phyloP scores from a whole-genome alignment of 2,888 invertebrate genomes.

The Disparrhopalites patrizii region DNA sequence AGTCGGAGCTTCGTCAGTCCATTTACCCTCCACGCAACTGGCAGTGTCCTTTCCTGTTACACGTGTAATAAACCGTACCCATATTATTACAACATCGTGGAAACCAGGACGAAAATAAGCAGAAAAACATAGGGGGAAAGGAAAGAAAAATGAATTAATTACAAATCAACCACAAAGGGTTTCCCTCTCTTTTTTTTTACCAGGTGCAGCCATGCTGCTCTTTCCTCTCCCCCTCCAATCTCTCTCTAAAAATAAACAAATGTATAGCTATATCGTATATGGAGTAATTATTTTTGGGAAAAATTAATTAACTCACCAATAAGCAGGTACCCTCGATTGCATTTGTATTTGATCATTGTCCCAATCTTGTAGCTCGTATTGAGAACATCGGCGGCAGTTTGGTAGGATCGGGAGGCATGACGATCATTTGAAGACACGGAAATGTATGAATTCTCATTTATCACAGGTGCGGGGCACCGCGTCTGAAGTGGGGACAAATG shows the following conservation, averaged over 20 bases:
- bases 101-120: too few relatives aligned
- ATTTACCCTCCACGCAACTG: constrained; percentile 79
- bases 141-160: too few relatives aligned
- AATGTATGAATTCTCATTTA: constrained; percentile 78
- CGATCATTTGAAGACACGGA: constrained; percentile 88
- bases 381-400: constrained; percentile 63
- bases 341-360: constrained; percentile 79
- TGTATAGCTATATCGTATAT: too few relatives aligned
- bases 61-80: too few relatives aligned
- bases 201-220: too few relatives aligned
- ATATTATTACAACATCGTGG: too few relatives aligned
- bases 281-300: not conserved
- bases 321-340: constrained; percentile 83
- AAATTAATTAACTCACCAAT: constrained; percentile 6
- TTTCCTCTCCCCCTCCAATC: too few relatives aligned
- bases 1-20: constrained; percentile 77
- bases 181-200: too few relatives aligned
- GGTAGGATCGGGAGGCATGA: constrained; percentile 78
- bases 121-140: too few relatives aligned
- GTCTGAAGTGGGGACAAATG: constrained; percentile 51
- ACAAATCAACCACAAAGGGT: too few relatives aligned
- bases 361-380: constrained; percentile 79
- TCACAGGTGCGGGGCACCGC: constrained; percentile 75
- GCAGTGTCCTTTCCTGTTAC: constrained; percentile 56
- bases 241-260: too few relatives aligned